Base-by-base conservation (phyloP, 2,797 vertebrate species). In the Lophotriccus pileatus region DNA sequence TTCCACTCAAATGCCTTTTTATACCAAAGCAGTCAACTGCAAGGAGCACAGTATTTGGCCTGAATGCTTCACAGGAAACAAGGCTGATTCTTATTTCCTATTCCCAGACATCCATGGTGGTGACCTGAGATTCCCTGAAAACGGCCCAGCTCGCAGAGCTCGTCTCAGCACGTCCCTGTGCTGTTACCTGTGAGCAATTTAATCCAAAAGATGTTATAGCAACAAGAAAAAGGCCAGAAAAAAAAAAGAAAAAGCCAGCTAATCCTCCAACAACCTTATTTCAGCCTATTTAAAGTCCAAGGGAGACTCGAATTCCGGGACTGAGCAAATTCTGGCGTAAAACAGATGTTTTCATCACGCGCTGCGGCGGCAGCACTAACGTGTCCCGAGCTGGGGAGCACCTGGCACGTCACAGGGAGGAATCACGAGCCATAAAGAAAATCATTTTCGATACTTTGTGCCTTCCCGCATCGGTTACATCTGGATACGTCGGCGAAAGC, bases 261-360 rank as follows among this genome's bases (percentile, higher is more conserved):
- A 95, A 91, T 96, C 93, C 91, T 92, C 5, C 4, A 66, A 59
- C 93, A 93, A 67, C 84, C 76, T 91, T 94, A 89, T 94, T 94
- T 97, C 94, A 89, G 66, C 83, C 84, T 92, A 73, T 96, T 94
- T 95, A 93, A 93, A 89, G 82, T 93, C 87, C 76, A 93, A 37
- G 59, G 75, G 89, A 94, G 87, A 62, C 36, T 73, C 30, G 62
- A 73, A 76, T 90, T 90, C 46, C 7, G 1, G 58, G 47, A 52
- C 75, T 0, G 28, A 70, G 87, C 55, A 73, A 77, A 78, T 86
- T 91, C 73, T 80, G 73, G 90, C 66, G 69, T 69, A 69, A 95
- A 95, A 25, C 41, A 91, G 84, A 90, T 91, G 76, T 95, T 94
- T 93, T 69, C 84, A 30, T 81, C 84, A 58, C 58, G 68, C 34